A percentile compares a stretch with the other conserved stretches of the same genome.
Conservation (phyloP, 2,888 invertebrate genomes). For the Epiblema foenella region DNA sequence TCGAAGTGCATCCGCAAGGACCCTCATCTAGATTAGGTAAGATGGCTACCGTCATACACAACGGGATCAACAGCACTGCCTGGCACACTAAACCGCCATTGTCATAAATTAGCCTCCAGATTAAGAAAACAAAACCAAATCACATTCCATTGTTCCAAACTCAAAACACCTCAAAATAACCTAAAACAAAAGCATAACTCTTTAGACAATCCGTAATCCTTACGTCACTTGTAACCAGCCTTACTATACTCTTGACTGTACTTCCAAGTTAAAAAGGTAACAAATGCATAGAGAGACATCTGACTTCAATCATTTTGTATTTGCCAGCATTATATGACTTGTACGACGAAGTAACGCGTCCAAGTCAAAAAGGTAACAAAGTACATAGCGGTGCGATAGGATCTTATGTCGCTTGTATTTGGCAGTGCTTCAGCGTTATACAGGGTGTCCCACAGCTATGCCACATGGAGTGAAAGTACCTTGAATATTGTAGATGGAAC, state of each 20-base stretch:
- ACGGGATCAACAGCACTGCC: too few species aligned
- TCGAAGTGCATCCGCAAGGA: too few species aligned
- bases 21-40: too few species aligned
- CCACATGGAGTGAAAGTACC: too few species aligned
- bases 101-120: slow-evolving; percentile 20
- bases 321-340: slow-evolving; percentile 1
- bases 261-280: not conserved
- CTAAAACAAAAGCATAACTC: not conserved
- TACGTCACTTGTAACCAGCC: not conserved
- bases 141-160: slow-evolving; percentile 18
- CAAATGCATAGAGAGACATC: not conserved
- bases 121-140: slow-evolving; percentile 25
- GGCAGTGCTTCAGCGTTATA: slow-evolving; percentile 13
- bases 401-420: slow-evolving; percentile 3
- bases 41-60: too few species aligned
- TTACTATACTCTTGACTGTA: not conserved
- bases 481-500: too few species aligned
- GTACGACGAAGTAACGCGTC: not conserved
- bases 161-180: slow-evolving; percentile 18
- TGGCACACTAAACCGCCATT: not conserved
- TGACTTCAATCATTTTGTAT: not conserved
- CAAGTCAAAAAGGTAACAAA: not conserved
- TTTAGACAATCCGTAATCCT: not conserved
- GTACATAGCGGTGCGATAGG: not conserved
- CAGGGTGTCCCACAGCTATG: too few species aligned